Percentiles rank a stretch among this genome's conserved stretches.
Conservation (phyloP, 1,140 invertebrate genomes). For the Calosoma granatense region DNA sequence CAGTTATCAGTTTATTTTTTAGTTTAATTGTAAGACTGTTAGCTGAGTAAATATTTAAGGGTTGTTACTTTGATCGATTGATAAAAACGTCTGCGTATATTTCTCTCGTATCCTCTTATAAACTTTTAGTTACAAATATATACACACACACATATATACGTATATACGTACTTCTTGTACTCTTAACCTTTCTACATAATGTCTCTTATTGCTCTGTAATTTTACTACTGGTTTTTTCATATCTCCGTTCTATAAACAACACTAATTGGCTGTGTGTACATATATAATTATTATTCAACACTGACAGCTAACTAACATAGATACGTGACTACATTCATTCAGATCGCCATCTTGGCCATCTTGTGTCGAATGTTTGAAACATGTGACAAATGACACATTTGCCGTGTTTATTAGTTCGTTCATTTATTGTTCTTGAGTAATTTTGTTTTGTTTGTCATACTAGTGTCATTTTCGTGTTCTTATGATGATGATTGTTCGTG, state of each 20-base stretch:
- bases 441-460: not conserved
- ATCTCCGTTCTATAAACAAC: not conserved
- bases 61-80: constrained; percentile 5
- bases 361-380: not conserved
- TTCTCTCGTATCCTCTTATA: not conserved
- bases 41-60: constrained; percentile 3
- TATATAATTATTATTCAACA: no score
- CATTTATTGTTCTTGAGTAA: not conserved
- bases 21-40: constrained; percentile 2
- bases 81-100: not conserved
- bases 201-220: no score
- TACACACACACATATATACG: not conserved
- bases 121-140: no score
- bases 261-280: constrained; percentile 6
- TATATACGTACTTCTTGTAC: not conserved
- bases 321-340: no score
- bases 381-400: not conserved
- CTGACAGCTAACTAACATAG: no score
- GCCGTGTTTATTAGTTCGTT: not conserved
- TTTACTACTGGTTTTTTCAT: not conserved
- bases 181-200: no score
- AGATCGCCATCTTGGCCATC: no score
- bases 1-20: constrained; percentile 5
- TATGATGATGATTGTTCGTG: no score
- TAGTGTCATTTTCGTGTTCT: no score